Conservation (phyloP, 2,888 invertebrate genomes). For the Agonopterix arenella region DNA sequence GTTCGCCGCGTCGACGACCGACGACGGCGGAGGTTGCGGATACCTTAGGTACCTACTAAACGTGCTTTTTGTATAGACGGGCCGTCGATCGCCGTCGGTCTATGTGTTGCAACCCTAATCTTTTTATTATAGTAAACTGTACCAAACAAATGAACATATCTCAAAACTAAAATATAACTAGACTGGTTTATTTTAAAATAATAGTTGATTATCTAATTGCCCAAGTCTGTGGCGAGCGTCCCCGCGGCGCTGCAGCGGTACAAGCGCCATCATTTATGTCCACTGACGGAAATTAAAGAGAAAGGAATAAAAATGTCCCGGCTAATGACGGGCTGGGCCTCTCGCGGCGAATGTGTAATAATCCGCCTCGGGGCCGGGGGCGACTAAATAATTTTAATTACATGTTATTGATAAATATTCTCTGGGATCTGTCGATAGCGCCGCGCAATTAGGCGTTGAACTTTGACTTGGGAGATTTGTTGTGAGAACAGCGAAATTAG, state of each 20-base stretch:
- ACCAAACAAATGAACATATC: too few species aligned
- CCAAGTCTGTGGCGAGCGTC: slow-evolving; percentile 26
- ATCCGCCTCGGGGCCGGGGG: slow-evolving; percentile 56
- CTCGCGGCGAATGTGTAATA: slow-evolving; percentile 71
- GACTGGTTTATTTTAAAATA: not conserved
- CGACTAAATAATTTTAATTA: slow-evolving; percentile 70
- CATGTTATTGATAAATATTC: slow-evolving; percentile 74
- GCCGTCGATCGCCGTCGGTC: too few species aligned
- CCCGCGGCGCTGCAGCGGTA: slow-evolving; percentile 58
- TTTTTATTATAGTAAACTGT: too few species aligned
- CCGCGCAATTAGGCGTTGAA: slow-evolving; percentile 69
- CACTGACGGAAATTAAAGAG: slow-evolving; percentile 72
- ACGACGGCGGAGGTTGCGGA: too few species aligned
- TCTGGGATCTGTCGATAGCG: slow-evolving; percentile 64
- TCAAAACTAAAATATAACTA: too few species aligned
- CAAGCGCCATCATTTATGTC: slow-evolving; percentile 67
- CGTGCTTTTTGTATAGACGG: too few species aligned
- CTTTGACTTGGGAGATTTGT: slow-evolving; percentile 68
- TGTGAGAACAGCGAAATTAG: slow-evolving; percentile 67
- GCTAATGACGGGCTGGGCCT: slow-evolving; percentile 65
- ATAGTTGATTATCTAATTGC: not conserved
- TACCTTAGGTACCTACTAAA: too few species aligned
- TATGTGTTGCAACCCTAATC: too few species aligned
- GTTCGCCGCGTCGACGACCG: too few species aligned
- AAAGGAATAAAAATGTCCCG: slow-evolving; percentile 72